Evolutionary conservation across 2,113 vertebrate species (phyloP).

Genomic region (Myodes glareolus): DNA sequence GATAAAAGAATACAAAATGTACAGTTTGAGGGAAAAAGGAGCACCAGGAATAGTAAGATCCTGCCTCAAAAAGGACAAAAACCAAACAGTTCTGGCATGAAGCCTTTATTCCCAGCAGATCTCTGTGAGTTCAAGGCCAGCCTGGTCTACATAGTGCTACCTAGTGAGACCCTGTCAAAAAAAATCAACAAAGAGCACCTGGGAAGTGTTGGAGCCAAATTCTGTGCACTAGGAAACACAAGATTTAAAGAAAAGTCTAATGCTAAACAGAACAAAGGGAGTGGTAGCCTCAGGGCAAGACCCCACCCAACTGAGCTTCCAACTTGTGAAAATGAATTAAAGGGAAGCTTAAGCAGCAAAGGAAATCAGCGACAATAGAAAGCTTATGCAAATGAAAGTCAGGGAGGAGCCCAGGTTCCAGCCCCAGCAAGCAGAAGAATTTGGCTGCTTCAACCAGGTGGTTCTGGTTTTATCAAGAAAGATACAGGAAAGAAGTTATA

Average conservation of each 20-base stretch:
- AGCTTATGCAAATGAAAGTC: neutral
- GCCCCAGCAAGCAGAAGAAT: neutral
- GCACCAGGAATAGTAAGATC: neutral
- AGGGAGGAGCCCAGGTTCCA: neutral
- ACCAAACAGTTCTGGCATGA: neutral
- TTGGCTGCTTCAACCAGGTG: neutral
- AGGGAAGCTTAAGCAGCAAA: neutral
- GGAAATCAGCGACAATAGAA: neutral
- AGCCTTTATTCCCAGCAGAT: neutral
- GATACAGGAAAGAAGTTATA: neutral
- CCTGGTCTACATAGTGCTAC: neutral
- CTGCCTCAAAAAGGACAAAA: neutral
- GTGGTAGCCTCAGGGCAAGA: neutral
- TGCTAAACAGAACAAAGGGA: neutral
- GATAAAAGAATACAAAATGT: neutral
- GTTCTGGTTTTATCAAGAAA: neutral
- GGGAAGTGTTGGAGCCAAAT: neutral
- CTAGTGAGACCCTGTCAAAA: neutral
- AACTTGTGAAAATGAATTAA: neutral
- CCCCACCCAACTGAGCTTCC: neutral
- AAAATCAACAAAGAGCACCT: neutral
- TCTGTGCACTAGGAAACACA: neutral
- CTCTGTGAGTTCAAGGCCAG: neutral
- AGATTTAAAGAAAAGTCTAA: neutral
- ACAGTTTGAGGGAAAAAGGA: neutral